These are phyloP conservation scores for Megaceryle alcyon DNA, from an alignment of 2,797 vertebrate species.

Conservation along the genomic window DNA sequence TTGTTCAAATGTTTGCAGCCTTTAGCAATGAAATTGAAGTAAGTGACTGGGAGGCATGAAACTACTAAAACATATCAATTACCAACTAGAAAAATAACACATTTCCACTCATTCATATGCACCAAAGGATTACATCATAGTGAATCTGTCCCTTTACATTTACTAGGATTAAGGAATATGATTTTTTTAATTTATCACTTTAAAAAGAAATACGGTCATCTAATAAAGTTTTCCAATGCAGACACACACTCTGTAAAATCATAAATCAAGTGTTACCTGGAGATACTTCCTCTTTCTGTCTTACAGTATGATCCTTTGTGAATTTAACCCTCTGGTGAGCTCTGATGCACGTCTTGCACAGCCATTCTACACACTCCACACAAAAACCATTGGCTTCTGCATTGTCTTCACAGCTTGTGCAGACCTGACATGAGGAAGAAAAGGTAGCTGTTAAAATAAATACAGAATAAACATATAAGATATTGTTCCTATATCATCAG, in stretches of 20 bases:
- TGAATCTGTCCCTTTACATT: neutral
- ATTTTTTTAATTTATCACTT: neutral
- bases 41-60: neutral
- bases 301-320: conserved; percentile 96
- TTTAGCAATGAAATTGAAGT: neutral
- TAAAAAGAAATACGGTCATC: neutral
- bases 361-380: conserved; percentile 96
- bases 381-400: conserved; percentile 97
- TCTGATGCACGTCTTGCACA: conserved; percentile 95
- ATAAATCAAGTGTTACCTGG: conserved; percentile 82
- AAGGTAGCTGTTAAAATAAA: conserved; percentile 19
- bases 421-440: conserved; percentile 81
- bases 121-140: neutral
- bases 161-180: neutral
- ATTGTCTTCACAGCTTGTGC: conserved; percentile 98
- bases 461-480: neutral
- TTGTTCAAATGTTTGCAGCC: neutral
- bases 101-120: neutral
- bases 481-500: neutral
- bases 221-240: neutral
- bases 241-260: neutral
- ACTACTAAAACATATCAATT: neutral
- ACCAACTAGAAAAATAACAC: neutral
- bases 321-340: conserved; percentile 98
- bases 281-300: conserved; percentile 96